A percentile compares a stretch with the other conserved stretches of the same genome.
These are phyloP conservation scores for Semotilus atromaculatus DNA, from an alignment of 2,797 vertebrate genomes.

Conservation along the genomic window DNA sequence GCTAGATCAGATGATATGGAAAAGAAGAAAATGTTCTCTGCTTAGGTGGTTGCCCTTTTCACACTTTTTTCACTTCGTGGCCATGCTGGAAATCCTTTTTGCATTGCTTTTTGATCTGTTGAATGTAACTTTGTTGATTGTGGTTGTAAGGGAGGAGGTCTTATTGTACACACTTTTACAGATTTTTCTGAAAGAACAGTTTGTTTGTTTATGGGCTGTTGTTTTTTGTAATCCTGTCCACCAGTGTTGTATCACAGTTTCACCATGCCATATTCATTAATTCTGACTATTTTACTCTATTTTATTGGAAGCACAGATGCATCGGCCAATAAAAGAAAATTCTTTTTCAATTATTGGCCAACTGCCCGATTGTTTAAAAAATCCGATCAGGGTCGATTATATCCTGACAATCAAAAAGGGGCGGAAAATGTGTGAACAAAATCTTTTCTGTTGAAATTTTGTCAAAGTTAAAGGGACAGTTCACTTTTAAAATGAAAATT, in stretches of 20 bases:
- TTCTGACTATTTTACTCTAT: no score
- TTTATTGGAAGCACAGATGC: no score
- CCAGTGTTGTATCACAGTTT: not conserved
- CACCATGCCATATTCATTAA: not conserved
- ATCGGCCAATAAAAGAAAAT: no score
- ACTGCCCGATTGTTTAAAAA: not conserved
- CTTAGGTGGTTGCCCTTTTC: slow-evolving; percentile 17
- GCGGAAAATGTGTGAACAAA: no score
- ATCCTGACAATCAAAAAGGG: not conserved
- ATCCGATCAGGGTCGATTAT: not conserved
- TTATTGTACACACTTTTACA: not conserved
- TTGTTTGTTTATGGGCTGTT: no score
- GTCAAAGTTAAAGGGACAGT: no score
- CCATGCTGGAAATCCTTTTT: slow-evolving; percentile 9
- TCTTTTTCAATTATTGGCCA: no score
- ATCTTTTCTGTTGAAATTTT: no score
- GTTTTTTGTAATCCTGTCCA: no score
- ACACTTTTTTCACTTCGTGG: slow-evolving; percentile 13
- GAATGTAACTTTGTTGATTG: slow-evolving; percentile 17
- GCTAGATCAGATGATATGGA: slow-evolving; percentile 27
- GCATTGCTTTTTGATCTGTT: not conserved
- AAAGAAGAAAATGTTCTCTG: slow-evolving; percentile 26
- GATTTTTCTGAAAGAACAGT: not conserved
- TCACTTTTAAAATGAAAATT: no score
- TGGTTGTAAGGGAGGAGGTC: not conserved